Percentiles rank a stretch among this genome's conserved stretches.
These are phyloP conservation scores for Cantharis lateralis DNA, from an alignment of 2,888 invertebrate genomes.

Conservation along the genomic window DNA sequence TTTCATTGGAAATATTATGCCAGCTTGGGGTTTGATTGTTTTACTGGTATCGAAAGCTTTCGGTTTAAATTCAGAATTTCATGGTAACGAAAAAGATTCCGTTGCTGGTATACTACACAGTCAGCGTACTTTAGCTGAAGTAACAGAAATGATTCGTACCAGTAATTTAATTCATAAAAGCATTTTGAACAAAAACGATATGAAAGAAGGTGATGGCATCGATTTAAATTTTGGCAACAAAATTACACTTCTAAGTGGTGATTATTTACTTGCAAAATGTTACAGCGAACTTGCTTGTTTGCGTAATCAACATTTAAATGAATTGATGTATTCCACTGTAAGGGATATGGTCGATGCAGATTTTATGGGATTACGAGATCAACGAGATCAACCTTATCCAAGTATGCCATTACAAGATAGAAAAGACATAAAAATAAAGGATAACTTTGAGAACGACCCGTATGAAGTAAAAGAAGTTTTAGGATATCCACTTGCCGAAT, in stretches of 20 bases:
- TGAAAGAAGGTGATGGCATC: slow-evolving; percentile 61
- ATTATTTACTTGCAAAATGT: slow-evolving; percentile 88
- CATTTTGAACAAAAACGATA: slow-evolving; percentile 75
- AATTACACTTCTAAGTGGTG: slow-evolving; percentile 87
- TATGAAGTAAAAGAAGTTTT: slow-evolving; percentile 49
- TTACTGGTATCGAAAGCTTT: slow-evolving; percentile 90
- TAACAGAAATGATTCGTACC: slow-evolving; percentile 95
- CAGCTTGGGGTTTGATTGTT: slow-evolving; percentile 92
- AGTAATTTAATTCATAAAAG: slow-evolving; percentile 84
- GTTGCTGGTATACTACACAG: slow-evolving; percentile 84
- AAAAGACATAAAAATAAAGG: neutral
- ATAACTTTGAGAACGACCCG: slow-evolving; percentile 40
- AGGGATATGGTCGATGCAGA: slow-evolving; percentile 89
- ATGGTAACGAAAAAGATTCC: slow-evolving; percentile 83
- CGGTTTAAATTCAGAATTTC: slow-evolving; percentile 77
- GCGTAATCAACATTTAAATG: slow-evolving; percentile 80
- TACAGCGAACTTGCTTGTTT: slow-evolving; percentile 85
- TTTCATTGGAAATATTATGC: slow-evolving; percentile 72
- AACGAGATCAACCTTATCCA: slow-evolving; percentile 83
- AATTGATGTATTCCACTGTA: slow-evolving; percentile 86
- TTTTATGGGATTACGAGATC: slow-evolving; percentile 82
- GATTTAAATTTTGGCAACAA: slow-evolving; percentile 96
- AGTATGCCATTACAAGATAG: slow-evolving; percentile 1
- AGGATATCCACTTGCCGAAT: slow-evolving; percentile 74
- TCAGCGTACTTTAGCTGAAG: slow-evolving; percentile 87